Percentiles rank a stretch among this genome's conserved stretches.
Evolutionary conservation across 1,140 invertebrate species (phyloP).

Genomic region (Oncopodura yosiiana): DNA sequence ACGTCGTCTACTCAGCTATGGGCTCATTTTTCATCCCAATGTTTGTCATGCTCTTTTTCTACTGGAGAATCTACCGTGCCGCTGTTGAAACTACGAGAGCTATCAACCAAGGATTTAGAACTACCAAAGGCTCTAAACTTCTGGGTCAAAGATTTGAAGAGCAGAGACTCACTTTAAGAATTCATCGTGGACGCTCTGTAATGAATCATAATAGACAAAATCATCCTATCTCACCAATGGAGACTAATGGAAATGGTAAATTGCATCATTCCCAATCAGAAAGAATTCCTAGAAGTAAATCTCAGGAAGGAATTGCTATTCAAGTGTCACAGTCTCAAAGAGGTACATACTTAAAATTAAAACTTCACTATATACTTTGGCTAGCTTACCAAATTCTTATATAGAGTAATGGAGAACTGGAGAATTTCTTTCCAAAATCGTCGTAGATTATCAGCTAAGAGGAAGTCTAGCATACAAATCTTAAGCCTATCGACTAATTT

Average conservation of each 20-base stretch:
- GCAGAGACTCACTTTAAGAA: conserved; percentile 76
- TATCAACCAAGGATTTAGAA: conserved; percentile 79
- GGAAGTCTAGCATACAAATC: too few relatives aligned
- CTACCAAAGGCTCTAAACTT: conserved; percentile 61
- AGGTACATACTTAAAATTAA: too few relatives aligned
- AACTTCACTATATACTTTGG: too few relatives aligned
- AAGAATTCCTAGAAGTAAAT: conserved; percentile 31
- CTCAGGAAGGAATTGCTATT: conserved; percentile 33
- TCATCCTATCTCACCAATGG: conserved; percentile 41
- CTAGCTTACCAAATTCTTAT: too few relatives aligned
- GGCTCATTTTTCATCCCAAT: conserved; percentile 94
- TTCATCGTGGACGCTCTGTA: conserved; percentile 69
- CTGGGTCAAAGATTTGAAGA: conserved; percentile 63
- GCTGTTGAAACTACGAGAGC: conserved; percentile 79
- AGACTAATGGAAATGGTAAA: conserved; percentile 48
- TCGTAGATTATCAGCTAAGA: too few relatives aligned
- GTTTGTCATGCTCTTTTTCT: conserved; percentile 93
- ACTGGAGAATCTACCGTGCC: conserved; percentile 88
- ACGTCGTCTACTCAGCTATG: conserved; percentile 74
- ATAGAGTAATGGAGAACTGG: too few relatives aligned
- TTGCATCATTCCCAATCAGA: conserved; percentile 4
- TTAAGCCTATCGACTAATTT: too few relatives aligned
- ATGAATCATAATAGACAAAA: conserved; percentile 40
- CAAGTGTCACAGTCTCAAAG: conserved; percentile 43
- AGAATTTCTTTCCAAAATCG: too few relatives aligned